These are phyloP conservation scores for Papilio elwesi DNA, from an alignment of 2,888 invertebrate genomes.

Conservation along the genomic window DNA sequence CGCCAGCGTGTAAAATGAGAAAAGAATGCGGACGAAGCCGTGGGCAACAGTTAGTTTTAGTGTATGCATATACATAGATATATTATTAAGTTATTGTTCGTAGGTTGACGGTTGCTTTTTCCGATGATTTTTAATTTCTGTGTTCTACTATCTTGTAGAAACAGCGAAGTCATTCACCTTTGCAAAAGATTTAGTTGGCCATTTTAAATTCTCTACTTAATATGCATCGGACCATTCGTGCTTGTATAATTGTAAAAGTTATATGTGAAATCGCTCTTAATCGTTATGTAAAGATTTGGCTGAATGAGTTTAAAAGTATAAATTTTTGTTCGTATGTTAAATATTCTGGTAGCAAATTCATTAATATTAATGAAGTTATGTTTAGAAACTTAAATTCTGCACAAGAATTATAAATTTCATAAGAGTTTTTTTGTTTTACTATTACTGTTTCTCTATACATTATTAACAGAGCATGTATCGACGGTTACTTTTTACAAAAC, in stretches of 20 bases:
- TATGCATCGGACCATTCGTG: conserved; percentile 12
- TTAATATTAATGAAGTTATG: no score
- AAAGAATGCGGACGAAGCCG: no score
- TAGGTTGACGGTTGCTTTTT: no score
- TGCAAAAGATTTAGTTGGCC: not conserved
- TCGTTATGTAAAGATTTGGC: not conserved
- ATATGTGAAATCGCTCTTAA: conserved; percentile 7
- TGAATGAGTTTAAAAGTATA: not conserved
- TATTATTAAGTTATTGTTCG: no score
- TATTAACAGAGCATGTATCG: no score
- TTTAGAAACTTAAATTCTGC: no score
- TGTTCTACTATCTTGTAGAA: not conserved
- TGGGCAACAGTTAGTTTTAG: not conserved
- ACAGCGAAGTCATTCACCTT: conserved; percentile 2
- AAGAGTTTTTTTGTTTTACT: no score
- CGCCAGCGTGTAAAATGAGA: no score
- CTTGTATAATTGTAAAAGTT: not conserved
- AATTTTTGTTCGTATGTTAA: not conserved
- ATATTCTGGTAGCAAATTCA: not conserved
- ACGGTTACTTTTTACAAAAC: no score
- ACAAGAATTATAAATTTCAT: no score
- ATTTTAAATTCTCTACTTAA: conserved; percentile 14
- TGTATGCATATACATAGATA: not conserved
- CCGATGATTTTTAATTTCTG: no score
- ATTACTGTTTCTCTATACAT: no score